Percentiles rank a stretch among this genome's conserved stretches.
These are phyloP conservation scores for Stegostoma tigrinum DNA, from an alignment of 2,113 vertebrate species.

Conservation along the genomic window DNA sequence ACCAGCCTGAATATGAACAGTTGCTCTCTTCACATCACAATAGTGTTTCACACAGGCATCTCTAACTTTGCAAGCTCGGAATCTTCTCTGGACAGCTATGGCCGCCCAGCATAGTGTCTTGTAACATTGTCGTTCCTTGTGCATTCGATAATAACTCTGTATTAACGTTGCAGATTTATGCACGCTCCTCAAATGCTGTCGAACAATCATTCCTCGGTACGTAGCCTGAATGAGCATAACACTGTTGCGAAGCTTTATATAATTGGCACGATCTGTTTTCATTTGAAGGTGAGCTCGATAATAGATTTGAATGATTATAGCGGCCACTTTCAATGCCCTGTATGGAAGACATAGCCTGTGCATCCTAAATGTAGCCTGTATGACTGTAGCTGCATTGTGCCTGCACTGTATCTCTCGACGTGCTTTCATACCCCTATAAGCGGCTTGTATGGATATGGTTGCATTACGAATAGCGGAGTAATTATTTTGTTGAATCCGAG, in stretches of 20 bases:
- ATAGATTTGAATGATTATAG: conserved; percentile 49
- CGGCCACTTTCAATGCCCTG: conserved; percentile 48
- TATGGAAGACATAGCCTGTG: conserved; percentile 43
- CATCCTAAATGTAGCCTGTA: conserved; percentile 53
- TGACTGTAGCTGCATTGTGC: conserved; percentile 45
- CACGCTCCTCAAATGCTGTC: conserved; percentile 43
- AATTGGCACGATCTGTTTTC: conserved; percentile 44
- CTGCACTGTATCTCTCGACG: conserved; percentile 36
- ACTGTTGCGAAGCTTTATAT: conserved; percentile 48
- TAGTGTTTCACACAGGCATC: conserved; percentile 46
- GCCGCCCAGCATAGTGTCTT: conserved; percentile 52
- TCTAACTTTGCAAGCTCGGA: conserved; percentile 53
- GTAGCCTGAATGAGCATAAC: conserved; percentile 48
- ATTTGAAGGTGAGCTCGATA: conserved; percentile 51
- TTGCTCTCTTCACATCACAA: conserved; percentile 49
- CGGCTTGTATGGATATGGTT: conserved; percentile 46
- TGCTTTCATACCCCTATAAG: conserved; percentile 48
- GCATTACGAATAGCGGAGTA: conserved; percentile 45
- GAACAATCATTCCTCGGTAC: conserved; percentile 48
- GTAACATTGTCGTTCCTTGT: conserved; percentile 54
- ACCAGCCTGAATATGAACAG: conserved; percentile 49
- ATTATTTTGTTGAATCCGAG: conserved; percentile 36
- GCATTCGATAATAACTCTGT: conserved; percentile 61
- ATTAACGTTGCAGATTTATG: conserved; percentile 57
- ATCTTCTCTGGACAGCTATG: conserved; percentile 48